Conservation (phyloP, 1,140 invertebrate species). For the Drosophila parvula region DNA sequence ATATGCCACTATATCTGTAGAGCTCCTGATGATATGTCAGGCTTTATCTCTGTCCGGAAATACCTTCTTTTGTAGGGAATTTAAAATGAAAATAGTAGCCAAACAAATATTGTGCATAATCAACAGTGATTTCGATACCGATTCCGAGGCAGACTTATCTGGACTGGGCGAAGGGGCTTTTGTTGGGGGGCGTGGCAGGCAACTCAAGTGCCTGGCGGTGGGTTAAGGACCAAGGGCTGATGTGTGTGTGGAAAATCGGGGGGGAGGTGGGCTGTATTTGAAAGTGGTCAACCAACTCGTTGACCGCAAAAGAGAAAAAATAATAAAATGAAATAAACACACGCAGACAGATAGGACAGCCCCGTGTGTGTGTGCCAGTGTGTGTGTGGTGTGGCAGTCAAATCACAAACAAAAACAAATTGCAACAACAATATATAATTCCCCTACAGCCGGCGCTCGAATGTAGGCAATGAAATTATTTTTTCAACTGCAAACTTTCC, state of each 20-base stretch:
- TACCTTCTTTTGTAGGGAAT: background rate
- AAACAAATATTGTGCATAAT: constrained; percentile 23
- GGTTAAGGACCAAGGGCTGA: background rate
- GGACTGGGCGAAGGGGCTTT: background rate
- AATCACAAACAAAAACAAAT: constrained; percentile 79
- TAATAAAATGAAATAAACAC: constrained; percentile 81
- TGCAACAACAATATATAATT: constrained; percentile 48
- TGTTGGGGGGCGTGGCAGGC: constrained; percentile 17
- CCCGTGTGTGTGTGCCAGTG: constrained; percentile 10
- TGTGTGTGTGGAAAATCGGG: background rate
- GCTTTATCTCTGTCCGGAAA: background rate
- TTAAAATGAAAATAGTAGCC: constrained; percentile 7
- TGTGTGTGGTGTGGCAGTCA: constrained; percentile 57
- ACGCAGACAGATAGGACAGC: constrained; percentile 52
- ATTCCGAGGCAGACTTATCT: background rate
- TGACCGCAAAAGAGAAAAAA: constrained; percentile 80
- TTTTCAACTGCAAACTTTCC: constrained; percentile 5
- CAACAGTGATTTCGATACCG: constrained; percentile 19
- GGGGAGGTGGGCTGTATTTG: constrained; percentile 65
- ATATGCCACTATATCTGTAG: background rate
- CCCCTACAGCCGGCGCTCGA: constrained; percentile 56
- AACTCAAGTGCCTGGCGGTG: constrained; percentile 21
- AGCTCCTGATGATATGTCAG: background rate
- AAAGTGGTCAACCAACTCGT: constrained; percentile 83
- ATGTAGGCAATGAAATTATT: constrained; percentile 75